Base-by-base conservation (phyloP, 2,797 vertebrate species). In the Chelidonichthys spinosus region DNA sequence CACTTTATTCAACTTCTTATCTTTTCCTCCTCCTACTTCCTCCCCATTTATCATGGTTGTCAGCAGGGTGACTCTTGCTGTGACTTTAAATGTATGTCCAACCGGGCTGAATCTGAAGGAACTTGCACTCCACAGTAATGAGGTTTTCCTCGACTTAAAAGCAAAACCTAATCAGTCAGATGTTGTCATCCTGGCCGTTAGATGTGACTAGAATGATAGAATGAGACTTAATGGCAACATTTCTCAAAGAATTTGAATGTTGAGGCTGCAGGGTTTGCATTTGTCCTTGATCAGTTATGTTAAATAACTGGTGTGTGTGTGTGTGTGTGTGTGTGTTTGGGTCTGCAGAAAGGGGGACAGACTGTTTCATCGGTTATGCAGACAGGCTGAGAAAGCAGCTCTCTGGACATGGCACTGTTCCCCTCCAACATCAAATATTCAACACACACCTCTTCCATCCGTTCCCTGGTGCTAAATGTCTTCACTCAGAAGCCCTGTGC, bases 391-490 rank as follows among this genome's bases (percentile, higher is more conserved):
- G 78, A 78, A 65, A 85, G 83, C 76, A 76, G 78, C 79, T 63
- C 82, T 74, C 78, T 82, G 70, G 72, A 79, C 4, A 32, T 72
- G 63, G 78, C 61, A 58, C 86, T 59, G 70, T 84, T 87, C 67
- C 43, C 69, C 74, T 74, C 67, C 53, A 54, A 49, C 84, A 92
- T 93, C 89, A 92, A 94, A 91, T 93, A 94, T 93, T 92, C 89
- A 92, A 61, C 75, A 75, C 85, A 75, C 73, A 76, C 55, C 74
- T 80, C 76, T 83, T 81, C 58, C 52, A 56, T 52, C 42, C 71
- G 79, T 84, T 71, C 36, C 60, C 50, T 7, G 15, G 54, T 3
- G 32, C 61, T 69, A 67, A 78, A 85, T 74, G 79, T 74, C 83
- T 72, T 60, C 56, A 61, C 63, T 43, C 61, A 15, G 36, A 62